These are phyloP conservation scores for Amiota communis DNA, from an alignment of 2,888 invertebrate genomes.

Conservation along the genomic window DNA sequence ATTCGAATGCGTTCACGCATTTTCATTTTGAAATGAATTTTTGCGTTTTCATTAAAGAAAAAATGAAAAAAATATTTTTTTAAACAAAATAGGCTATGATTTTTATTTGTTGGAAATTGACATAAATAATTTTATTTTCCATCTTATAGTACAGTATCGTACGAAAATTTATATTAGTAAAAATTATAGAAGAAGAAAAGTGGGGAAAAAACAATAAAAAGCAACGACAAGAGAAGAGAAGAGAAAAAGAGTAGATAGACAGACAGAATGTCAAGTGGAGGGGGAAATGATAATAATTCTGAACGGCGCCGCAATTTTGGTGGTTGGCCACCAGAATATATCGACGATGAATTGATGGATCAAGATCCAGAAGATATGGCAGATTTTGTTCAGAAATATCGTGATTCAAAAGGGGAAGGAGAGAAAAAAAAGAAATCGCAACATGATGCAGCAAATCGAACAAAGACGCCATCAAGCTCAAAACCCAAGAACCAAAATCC, in stretches of 20 bases:
- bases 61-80: too few relatives aligned
- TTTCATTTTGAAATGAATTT: neutral
- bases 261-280: slow-evolving; percentile 52
- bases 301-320: slow-evolving; percentile 33
- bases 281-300: slow-evolving; percentile 44
- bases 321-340: slow-evolving; percentile 33
- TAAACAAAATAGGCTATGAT: too few relatives aligned
- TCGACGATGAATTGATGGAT: slow-evolving; percentile 40
- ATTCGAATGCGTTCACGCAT: neutral
- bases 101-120: too few relatives aligned
- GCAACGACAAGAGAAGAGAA: slow-evolving; percentile 18
- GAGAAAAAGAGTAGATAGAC: slow-evolving; percentile 26
- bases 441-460: neutral
- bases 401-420: slow-evolving; percentile 47
- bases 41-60: too few relatives aligned
- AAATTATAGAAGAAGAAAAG: too few relatives aligned
- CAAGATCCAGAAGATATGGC: slow-evolving; percentile 42
- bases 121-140: too few relatives aligned
- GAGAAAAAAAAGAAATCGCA: slow-evolving; percentile 34
- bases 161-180: too few relatives aligned
- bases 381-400: slow-evolving; percentile 49
- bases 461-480: slow-evolving; percentile 24
- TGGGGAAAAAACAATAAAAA: too few relatives aligned
- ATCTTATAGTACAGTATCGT: too few relatives aligned
- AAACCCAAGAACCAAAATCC: slow-evolving; percentile 36